phyloP scores from a whole-genome alignment of 2,113 vertebrate species.

The Chaetura pelagica region DNA sequence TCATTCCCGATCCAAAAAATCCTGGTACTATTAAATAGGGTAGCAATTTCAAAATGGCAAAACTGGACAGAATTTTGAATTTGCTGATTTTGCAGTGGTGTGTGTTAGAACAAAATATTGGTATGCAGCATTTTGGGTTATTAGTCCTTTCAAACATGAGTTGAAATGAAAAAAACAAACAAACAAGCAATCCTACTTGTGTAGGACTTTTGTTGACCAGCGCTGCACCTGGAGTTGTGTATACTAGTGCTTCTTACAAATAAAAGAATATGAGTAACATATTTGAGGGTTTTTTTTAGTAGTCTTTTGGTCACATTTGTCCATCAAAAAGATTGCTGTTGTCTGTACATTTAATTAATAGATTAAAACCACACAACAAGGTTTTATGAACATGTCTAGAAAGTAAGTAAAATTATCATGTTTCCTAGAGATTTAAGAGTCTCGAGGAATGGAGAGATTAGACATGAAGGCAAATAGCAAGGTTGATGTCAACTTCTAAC shows the following conservation, averaged over 20 bases:
- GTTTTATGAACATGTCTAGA: background rate
- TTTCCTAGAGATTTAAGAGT: background rate
- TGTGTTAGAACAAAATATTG: background rate
- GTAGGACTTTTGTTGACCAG: background rate
- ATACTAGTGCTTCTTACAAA: background rate
- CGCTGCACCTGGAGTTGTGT: background rate
- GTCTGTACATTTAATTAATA: background rate
- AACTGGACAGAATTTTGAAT: background rate
- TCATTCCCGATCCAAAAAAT: background rate
- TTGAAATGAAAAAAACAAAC: background rate
- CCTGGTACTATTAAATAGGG: background rate
- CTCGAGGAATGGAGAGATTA: background rate
- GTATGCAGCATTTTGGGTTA: background rate
- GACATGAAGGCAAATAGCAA: constrained; percentile 9
- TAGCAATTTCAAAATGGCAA: background rate
- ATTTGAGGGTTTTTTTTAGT: background rate
- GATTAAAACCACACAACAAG: background rate
- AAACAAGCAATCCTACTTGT: background rate
- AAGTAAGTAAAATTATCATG: background rate
- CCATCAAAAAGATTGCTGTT: background rate
- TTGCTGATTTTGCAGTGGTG: background rate
- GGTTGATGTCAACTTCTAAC: background rate
- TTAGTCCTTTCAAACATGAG: background rate
- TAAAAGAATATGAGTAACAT: background rate
- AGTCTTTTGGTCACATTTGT: background rate